Evolutionary conservation across 37 sponge, comb jelly and placozoan genomes (phyloP).

Genomic region (Theonella swinhoei): DNA sequence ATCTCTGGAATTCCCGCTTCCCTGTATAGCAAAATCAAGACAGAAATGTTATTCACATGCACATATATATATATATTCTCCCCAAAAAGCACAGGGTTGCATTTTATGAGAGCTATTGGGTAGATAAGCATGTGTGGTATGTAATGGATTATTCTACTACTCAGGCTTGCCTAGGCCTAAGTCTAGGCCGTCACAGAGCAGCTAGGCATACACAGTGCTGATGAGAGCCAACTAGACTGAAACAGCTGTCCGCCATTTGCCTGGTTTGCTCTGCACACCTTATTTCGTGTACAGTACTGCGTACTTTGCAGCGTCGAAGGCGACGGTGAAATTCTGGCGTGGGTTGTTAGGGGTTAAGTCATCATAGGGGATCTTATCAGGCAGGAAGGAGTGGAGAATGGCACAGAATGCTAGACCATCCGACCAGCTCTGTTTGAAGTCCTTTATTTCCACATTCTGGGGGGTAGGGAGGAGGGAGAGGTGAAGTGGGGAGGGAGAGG

Average conservation of each 20-base stretch:
- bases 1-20: conserved; percentile 76
- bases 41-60: neutral
- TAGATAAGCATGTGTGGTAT: too few relatives aligned
- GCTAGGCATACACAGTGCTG: too few relatives aligned
- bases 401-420: conserved; percentile 90
- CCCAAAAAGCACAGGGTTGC: conserved; percentile 7
- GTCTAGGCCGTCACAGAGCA: too few relatives aligned
- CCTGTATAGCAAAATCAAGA: conserved; percentile 25
- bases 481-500: too few relatives aligned
- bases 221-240: too few relatives aligned
- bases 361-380: conserved; percentile 79
- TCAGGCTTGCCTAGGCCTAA: too few relatives aligned
- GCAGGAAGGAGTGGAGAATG: conserved; percentile 80
- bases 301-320: conserved; percentile 82
- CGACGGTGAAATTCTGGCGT: conserved; percentile 70
- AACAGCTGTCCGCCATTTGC: too few relatives aligned
- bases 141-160: too few relatives aligned
- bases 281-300: too few relatives aligned
- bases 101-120: too few relatives aligned
- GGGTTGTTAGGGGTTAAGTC: conserved; percentile 72
- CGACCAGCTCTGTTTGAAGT: conserved; percentile 80
- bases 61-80: neutral
- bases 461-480: neutral
- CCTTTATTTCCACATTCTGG: conserved; percentile 84
- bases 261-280: too few relatives aligned